These are phyloP conservation scores for Amblyopsis rosae DNA, from an alignment of 2,113 vertebrate genomes.

Conservation along the genomic window DNA sequence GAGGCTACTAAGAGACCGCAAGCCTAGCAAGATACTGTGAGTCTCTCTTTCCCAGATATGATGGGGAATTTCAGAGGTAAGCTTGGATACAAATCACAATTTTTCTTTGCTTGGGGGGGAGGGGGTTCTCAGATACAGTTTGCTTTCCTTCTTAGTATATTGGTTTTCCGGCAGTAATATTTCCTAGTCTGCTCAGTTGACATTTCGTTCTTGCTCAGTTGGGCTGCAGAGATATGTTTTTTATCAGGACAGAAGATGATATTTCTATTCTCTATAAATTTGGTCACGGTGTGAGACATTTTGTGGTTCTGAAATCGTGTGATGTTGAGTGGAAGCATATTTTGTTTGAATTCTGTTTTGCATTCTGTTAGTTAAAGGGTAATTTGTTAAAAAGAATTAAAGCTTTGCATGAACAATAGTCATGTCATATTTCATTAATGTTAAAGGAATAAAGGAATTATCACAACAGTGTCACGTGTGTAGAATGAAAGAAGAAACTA, in stretches of 20 bases:
- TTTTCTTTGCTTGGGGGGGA: conserved; percentile 24
- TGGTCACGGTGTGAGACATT: conserved; percentile 1
- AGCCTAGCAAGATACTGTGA: conserved; percentile 17
- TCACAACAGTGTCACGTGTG: no score
- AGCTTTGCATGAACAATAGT: conserved; percentile 2
- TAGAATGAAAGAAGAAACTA: neutral
- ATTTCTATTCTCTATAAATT: conserved; percentile 13
- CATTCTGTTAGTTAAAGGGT: neutral
- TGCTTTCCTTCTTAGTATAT: conserved; percentile 13
- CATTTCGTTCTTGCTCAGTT: conserved; percentile 31
- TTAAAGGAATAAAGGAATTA: conserved; percentile 4
- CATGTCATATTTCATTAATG: conserved; percentile 2
- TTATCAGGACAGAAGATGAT: conserved; percentile 20
- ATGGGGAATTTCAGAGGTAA: conserved; percentile 65
- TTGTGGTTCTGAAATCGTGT: neutral
- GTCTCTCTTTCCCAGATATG: conserved; percentile 32
- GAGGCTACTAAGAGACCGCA: conserved; percentile 12
- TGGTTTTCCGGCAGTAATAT: conserved; percentile 32
- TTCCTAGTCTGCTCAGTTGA: conserved; percentile 39
- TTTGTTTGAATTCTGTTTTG: conserved; percentile 3
- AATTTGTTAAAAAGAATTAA: conserved; percentile 8
- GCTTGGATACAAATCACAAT: conserved; percentile 22
- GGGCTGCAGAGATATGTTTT: conserved; percentile 27
- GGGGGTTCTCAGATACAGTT: conserved; percentile 8
- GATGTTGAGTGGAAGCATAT: neutral